Conservation (phyloP, 2,113 vertebrate species). For the Rhinolophus sinicus region DNA sequence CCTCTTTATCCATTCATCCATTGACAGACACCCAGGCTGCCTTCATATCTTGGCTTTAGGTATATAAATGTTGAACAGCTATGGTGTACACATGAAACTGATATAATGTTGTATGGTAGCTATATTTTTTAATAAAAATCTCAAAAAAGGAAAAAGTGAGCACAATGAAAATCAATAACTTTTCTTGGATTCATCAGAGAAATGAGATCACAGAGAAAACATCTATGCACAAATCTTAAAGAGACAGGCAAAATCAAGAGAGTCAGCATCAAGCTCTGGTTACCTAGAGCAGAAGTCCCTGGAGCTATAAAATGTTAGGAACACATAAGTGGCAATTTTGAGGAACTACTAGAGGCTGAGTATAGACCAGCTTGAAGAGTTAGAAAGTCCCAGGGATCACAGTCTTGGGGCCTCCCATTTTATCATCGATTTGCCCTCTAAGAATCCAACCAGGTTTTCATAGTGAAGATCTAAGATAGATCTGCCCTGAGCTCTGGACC, state of each 20-base stretch:
- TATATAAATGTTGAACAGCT: no score
- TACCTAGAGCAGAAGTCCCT: neutral
- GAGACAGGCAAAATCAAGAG: neutral
- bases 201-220: neutral
- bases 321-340: neutral
- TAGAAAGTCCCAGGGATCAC: neutral
- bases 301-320: neutral
- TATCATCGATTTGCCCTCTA: neutral
- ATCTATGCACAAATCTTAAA: neutral
- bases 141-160: neutral
- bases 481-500: neutral
- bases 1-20: no score
- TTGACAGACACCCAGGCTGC: no score
- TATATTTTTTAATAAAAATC: no score
- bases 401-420: neutral
- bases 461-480: neutral
- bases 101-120: no score
- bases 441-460: neutral
- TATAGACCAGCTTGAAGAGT: neutral
- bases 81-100: no score
- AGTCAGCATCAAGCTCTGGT: neutral
- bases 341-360: neutral
- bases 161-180: neutral
- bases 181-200: neutral
- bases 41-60: no score